Evolutionary conservation across 2,888 invertebrate genomes (phyloP).

Genomic region (Celastrina argiolus): DNA sequence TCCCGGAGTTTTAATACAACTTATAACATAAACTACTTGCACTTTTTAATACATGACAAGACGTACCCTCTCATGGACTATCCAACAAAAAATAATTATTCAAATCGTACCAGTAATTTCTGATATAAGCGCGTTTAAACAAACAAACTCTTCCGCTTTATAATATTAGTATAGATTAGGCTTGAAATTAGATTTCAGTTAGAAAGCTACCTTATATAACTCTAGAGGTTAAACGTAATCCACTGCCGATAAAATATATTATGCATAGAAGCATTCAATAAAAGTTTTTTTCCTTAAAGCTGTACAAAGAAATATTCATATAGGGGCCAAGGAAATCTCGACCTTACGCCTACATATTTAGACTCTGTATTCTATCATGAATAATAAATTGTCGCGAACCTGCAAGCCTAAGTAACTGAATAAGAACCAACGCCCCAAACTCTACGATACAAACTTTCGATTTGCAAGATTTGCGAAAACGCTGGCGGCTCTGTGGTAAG

Average conservation of each 20-base stretch:
- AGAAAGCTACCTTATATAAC: background rate
- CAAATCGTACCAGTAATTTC: no score
- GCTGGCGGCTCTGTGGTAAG: constrained; percentile 42
- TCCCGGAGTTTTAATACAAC: no score
- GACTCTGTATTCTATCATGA: constrained; percentile 1
- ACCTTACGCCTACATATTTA: background rate
- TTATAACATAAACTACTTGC: no score
- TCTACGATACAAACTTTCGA: constrained; percentile 63
- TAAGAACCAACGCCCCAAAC: constrained; percentile 58
- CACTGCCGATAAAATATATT: constrained; percentile 16
- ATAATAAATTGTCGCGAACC: constrained; percentile 30
- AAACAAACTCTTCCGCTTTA: no score
- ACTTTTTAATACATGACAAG: no score
- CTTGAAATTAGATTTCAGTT: background rate
- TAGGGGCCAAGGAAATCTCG: background rate
- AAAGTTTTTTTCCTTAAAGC: constrained; percentile 22
- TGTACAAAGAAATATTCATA: constrained; percentile 16
- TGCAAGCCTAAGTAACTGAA: constrained; percentile 61
- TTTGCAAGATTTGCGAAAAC: constrained; percentile 67
- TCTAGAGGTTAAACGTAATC: constrained; percentile 5
- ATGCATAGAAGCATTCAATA: constrained; percentile 22
- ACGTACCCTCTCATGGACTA: no score
- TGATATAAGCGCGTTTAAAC: no score
- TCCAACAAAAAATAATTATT: no score
- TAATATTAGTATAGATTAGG: no score